A percentile compares a stretch with the other conserved stretches of the same genome.
phyloP scores from a whole-genome alignment of 2,113 vertebrate species.

The Clinocottus analis region DNA sequence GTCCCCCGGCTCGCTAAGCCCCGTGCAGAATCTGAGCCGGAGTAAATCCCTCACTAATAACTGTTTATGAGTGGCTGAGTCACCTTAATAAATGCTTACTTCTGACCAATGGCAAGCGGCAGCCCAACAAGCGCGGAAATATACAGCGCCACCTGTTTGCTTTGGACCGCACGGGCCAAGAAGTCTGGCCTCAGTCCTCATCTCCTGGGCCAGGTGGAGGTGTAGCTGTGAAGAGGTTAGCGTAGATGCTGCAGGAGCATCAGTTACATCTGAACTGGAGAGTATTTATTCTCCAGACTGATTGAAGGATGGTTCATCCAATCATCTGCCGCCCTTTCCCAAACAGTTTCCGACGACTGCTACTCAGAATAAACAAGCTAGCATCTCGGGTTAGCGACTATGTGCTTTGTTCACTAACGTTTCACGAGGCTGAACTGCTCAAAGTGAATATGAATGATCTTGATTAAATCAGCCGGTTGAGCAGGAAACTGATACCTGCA shows the following conservation, averaged over 20 bases:
- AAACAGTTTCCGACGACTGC: background rate
- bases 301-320: background rate
- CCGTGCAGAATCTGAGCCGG: conserved; percentile 38
- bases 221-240: conserved; percentile 30
- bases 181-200: conserved; percentile 3
- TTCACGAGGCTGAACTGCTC: conserved; percentile 20
- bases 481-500: conserved; percentile 12
- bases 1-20: conserved; percentile 48
- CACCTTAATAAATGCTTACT: conserved; percentile 71
- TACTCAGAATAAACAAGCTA: no score
- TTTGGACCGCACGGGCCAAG: conserved; percentile 26
- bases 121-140: conserved; percentile 29
- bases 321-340: background rate
- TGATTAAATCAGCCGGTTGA: conserved; percentile 34
- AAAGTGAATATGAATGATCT: conserved; percentile 44
- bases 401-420: background rate
- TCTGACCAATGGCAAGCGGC: conserved; percentile 47
- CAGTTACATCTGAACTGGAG: background rate
- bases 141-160: conserved; percentile 58
- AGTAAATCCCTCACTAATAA: conserved; percentile 69
- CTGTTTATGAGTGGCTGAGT: conserved; percentile 73
- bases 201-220: conserved; percentile 61
- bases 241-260: background rate
- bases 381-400: background rate
- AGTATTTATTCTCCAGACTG: background rate